Conservation (phyloP, 2,888 invertebrate species). For the Resseliella maxima region DNA sequence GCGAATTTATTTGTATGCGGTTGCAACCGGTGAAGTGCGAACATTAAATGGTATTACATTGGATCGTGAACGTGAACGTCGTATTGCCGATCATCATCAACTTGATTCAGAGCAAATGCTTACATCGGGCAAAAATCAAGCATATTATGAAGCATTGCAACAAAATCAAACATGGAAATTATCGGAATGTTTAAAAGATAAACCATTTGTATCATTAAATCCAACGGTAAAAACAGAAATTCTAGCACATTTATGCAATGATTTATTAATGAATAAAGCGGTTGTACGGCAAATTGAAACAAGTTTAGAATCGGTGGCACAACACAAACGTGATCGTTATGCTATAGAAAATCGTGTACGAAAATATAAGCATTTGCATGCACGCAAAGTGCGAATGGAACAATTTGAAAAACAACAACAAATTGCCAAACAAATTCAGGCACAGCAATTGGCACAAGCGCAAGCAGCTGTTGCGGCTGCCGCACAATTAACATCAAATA, state of each 20-base stretch:
- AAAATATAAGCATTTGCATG: constrained; percentile 80
- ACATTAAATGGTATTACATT: constrained; percentile 83
- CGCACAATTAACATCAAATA: constrained; percentile 67
- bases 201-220: constrained; percentile 86
- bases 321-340: constrained; percentile 90
- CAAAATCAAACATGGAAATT: constrained; percentile 83
- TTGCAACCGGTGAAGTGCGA: constrained; percentile 87
- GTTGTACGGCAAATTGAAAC: constrained; percentile 90
- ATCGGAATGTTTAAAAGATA: constrained; percentile 82
- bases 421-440: constrained; percentile 61
- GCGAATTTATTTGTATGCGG: constrained; percentile 89
- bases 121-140: constrained; percentile 78
- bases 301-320: constrained; percentile 86
- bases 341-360: constrained; percentile 92
- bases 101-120: constrained; percentile 73
- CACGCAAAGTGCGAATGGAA: constrained; percentile 80
- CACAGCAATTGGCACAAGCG: constrained; percentile 64
- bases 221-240: constrained; percentile 89
- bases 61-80: constrained; percentile 82
- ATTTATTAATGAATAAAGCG: constrained; percentile 91
- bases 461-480: constrained; percentile 66
- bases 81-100: constrained; percentile 86
- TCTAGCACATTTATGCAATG: constrained; percentile 92
- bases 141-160: constrained; percentile 82
- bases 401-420: constrained; percentile 72